Percentiles rank a stretch among this genome's conserved stretches.
phyloP scores from a whole-genome alignment of 2,888 invertebrate species.

The Amphipoea oculea region DNA sequence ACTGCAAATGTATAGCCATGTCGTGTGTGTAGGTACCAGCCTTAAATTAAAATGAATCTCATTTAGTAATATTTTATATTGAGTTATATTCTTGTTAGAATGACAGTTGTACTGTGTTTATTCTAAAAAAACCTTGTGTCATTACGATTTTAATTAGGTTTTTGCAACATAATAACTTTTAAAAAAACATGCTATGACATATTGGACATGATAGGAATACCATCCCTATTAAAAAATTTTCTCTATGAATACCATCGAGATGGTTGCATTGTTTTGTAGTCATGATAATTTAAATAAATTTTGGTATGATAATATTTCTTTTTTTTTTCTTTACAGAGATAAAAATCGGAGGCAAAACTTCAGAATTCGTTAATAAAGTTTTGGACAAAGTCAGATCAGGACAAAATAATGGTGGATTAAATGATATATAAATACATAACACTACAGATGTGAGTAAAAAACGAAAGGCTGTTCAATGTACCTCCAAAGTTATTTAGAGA shows the following conservation, averaged over 20 bases:
- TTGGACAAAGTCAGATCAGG: constrained; percentile 96
- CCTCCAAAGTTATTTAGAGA: constrained; percentile 90
- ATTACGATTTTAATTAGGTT: not conserved
- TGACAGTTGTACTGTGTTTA: constrained; percentile 1
- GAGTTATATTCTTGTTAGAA: not conserved
- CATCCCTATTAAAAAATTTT: too few species aligned
- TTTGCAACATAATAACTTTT: not conserved
- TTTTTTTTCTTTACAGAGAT: constrained; percentile 93
- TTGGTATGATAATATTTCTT: constrained; percentile 20
- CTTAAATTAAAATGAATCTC: not conserved
- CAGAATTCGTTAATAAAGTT: constrained; percentile 98
- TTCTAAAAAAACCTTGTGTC: not conserved
- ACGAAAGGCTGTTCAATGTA: constrained; percentile 90
- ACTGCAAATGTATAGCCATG: too few species aligned
- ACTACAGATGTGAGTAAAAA: constrained; percentile 79
- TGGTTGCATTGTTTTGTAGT: not conserved
- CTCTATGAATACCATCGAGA: not conserved
- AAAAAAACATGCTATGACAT: not conserved
- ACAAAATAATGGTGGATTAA: constrained; percentile 94
- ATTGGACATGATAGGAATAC: not conserved
- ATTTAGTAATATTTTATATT: not conserved
- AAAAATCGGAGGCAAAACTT: constrained; percentile 97
- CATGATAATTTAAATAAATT: constrained; percentile 8
- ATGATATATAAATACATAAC: constrained; percentile 91
- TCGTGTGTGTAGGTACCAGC: not conserved